phyloP scores from a whole-genome alignment of 1,140 invertebrate species.

The Spodoptera frugiperda region DNA sequence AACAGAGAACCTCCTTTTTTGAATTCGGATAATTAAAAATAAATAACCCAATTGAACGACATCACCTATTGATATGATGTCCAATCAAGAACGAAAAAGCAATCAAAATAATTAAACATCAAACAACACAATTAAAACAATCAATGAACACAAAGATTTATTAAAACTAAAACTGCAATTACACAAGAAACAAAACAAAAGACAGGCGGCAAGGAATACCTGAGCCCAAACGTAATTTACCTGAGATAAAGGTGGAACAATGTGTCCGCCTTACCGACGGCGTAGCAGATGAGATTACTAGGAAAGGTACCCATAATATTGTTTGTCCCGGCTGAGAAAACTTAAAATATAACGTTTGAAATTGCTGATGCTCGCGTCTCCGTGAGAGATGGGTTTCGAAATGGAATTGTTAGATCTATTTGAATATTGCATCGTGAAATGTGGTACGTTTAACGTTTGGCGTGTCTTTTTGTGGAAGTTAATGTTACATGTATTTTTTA shows the following conservation, averaged over 20 bases:
- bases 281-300: constrained; percentile 64
- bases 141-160: constrained; percentile 40
- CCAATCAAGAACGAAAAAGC: too few relatives aligned
- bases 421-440: background rate
- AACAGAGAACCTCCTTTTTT: too few relatives aligned
- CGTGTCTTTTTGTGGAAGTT: background rate
- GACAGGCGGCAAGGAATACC: constrained; percentile 47
- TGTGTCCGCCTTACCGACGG: constrained; percentile 55
- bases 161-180: constrained; percentile 54
- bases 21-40: too few relatives aligned
- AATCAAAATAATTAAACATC: too few relatives aligned
- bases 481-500: background rate
- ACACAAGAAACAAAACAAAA: constrained; percentile 46
- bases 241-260: constrained; percentile 71
- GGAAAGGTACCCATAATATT: constrained; percentile 56
- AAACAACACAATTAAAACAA: background rate
- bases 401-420: constrained; percentile 8
- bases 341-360: constrained; percentile 48
- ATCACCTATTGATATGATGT: too few relatives aligned
- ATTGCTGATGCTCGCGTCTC: constrained; percentile 35
- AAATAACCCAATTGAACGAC: too few relatives aligned
- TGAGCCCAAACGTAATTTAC: constrained; percentile 68
- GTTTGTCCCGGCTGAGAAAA: constrained; percentile 49
- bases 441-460: background rate
- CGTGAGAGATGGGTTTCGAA: constrained; percentile 15